Evolutionary conservation across 2,113 vertebrate genomes (phyloP), one percentile per base, ranked within the genome.

Genomic region (Numenius arquata): DNA sequence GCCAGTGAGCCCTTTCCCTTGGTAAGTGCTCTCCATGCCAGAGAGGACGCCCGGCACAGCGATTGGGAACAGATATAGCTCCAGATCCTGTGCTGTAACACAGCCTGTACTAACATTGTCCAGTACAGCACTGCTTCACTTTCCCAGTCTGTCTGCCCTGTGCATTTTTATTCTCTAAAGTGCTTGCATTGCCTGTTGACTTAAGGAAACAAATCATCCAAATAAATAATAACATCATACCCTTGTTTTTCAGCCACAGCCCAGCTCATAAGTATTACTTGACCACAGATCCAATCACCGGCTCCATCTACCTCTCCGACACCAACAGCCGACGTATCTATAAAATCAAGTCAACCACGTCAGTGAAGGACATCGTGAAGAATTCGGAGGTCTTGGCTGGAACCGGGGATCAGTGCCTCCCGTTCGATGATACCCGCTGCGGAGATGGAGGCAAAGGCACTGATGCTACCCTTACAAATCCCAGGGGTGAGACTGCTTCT

Each of bases 201-300:
- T 59, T 80, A 58, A 41, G 43, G 40, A 88, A 90, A 47, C 48
- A 65, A 89, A 55, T 29, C 0, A 52, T 73, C 61, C n/a, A 5
- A 53, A 84, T 82, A 83, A 76, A 62, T 88, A 65, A 70, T 85
- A 22, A 58, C 56, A 2, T 40, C 67, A 1, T 95, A 32, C 79
- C 84, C 91, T 97, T 98, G 76, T 96, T 93, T 98, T 97, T 59
- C 97, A 99, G 99, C 97, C 99, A 99, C 98, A 99, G 99, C 90
- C 99, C 99, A 3, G 98, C 99, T 25, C 99, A 99, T 85, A 99
- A 99, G 88, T 99, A 99, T 98, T 99, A 99, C 98, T 97, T 99
- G 98, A 98, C 99, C 70, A 98, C 98, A 68, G 99, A 99, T 97
- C 99, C 99, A 1, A 99, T 99, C 96, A 98, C 98, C 0, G 98